phyloP scores from a whole-genome alignment of 2,797 vertebrate species.

The Ambastaia sidthimunki region DNA sequence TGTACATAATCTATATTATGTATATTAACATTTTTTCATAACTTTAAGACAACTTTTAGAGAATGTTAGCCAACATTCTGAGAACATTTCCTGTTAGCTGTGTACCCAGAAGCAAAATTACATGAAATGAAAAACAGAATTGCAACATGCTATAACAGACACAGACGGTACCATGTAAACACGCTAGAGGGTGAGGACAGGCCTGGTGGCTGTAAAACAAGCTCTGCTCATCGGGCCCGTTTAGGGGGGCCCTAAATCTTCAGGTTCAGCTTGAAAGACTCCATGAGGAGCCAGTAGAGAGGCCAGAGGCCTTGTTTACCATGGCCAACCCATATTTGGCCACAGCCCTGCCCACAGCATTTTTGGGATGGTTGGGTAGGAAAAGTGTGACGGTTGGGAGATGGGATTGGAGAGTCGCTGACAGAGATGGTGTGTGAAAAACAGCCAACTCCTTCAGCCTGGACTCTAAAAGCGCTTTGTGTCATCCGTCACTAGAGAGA shows the following conservation, averaged over 20 bases:
- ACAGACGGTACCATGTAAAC: background rate
- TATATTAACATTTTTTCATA: no score
- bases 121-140: background rate
- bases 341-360: constrained; percentile 67
- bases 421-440: constrained; percentile 57
- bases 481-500: constrained; percentile 55
- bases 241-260: constrained; percentile 24
- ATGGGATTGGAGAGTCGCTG: constrained; percentile 55
- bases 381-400: constrained; percentile 59
- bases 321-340: constrained; percentile 74
- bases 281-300: constrained; percentile 13
- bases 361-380: constrained; percentile 64
- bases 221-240: background rate
- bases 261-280: constrained; percentile 19
- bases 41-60: no score
- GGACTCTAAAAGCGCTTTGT: constrained; percentile 54
- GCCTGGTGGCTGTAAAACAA: background rate
- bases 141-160: background rate
- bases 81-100: no score
- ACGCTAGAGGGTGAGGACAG: background rate
- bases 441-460: constrained; percentile 50
- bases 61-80: no score
- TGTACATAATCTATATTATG: no score
- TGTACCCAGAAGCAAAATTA: background rate
- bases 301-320: constrained; percentile 70